A percentile compares a stretch with the other conserved stretches of the same genome.
Conservation (phyloP, 2,888 invertebrate genomes). For the Odiellus spinosus region DNA sequence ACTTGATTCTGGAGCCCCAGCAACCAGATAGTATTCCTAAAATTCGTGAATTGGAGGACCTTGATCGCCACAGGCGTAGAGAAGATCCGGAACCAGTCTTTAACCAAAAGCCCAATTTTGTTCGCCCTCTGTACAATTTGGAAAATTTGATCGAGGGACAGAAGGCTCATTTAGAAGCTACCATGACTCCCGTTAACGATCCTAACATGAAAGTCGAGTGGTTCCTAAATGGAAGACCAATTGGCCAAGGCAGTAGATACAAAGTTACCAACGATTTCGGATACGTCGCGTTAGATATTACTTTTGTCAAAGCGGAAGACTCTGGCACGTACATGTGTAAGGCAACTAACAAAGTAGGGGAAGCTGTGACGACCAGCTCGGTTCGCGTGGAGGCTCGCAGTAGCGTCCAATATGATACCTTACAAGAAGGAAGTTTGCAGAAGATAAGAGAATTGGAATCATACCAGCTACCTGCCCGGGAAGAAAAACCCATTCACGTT, state of each 20-base stretch:
- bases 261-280: constrained; percentile 95
- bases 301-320: constrained; percentile 93
- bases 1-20: constrained; percentile 28
- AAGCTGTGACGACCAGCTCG: constrained; percentile 61
- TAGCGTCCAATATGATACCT: constrained; percentile 66
- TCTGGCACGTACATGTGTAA: constrained; percentile 93
- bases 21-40: constrained; percentile 30
- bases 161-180: constrained; percentile 81
- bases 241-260: constrained; percentile 70
- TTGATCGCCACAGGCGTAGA: constrained; percentile 39
- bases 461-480: constrained; percentile 43
- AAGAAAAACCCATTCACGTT: constrained; percentile 24
- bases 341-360: constrained; percentile 83
- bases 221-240: constrained; percentile 86
- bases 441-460: constrained; percentile 73
- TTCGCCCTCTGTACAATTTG: constrained; percentile 56
- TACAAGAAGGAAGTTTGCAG: constrained; percentile 52
- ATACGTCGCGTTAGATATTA: constrained; percentile 85
- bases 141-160: constrained; percentile 70
- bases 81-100: constrained; percentile 54
- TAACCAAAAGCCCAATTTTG: constrained; percentile 76
- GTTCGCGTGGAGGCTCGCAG: constrained; percentile 38
- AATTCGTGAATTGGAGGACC: constrained; percentile 41
- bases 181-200: constrained; percentile 90
- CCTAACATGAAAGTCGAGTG: constrained; percentile 97